These are phyloP conservation scores for Caloenas nicobarica DNA, from an alignment of 2,113 vertebrate genomes.

Conservation along the genomic window DNA sequence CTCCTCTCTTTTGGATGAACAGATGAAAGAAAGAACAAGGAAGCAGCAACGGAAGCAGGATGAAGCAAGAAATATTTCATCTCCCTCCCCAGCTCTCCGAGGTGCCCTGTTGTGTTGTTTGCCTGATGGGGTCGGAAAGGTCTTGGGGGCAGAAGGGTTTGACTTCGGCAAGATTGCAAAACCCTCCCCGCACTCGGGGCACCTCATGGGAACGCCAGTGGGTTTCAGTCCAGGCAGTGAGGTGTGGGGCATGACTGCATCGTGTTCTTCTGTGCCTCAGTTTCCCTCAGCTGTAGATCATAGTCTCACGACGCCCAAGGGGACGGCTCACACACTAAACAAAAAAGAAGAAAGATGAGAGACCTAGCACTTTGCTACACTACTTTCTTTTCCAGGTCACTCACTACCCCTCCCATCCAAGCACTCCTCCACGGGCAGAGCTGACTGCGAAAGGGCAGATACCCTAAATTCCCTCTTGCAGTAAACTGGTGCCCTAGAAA, in stretches of 20 bases:
- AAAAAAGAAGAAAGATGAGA: background rate
- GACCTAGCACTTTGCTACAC: background rate
- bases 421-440: accelerated
- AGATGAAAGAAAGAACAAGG: conserved; percentile 1
- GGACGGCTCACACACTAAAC: background rate
- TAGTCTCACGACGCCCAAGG: background rate
- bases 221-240: background rate
- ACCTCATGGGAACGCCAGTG: background rate
- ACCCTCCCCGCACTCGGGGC: accelerated
- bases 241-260: background rate
- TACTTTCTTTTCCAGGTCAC: background rate
- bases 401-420: background rate
- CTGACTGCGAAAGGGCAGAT: background rate
- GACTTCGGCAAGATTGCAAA: background rate
- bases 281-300: background rate
- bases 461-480: background rate
- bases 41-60: background rate
- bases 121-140: background rate
- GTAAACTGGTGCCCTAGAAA: background rate
- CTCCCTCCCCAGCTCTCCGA: background rate
- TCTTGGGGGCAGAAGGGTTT: background rate
- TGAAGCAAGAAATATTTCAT: background rate
- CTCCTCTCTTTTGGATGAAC: background rate
- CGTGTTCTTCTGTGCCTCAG: background rate
- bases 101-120: background rate